Evolutionary conservation across 2,113 vertebrate species (phyloP).

Genomic region (Melanocharis versteri): DNA sequence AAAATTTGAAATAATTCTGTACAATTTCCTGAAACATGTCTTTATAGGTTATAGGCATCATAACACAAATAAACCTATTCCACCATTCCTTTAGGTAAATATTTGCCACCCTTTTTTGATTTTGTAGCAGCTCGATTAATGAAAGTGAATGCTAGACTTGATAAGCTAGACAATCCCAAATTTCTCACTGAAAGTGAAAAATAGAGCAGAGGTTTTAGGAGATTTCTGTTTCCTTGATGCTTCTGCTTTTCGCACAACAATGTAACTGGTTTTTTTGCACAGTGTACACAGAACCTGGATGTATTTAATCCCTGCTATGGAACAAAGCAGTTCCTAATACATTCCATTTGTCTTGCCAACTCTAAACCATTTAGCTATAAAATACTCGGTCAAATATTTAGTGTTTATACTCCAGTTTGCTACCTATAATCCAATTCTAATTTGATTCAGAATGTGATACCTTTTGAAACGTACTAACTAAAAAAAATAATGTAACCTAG

Average conservation of each 20-base stretch:
- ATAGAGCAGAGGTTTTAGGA: background rate
- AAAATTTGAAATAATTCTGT: background rate
- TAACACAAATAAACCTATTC: background rate
- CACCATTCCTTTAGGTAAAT: background rate
- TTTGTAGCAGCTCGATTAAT: background rate
- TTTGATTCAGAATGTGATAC: background rate
- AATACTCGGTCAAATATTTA: background rate
- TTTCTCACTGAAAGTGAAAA: background rate
- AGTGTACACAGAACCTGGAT: background rate
- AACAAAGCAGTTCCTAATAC: background rate
- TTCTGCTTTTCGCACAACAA: background rate
- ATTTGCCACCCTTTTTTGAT: background rate
- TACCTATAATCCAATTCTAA: background rate
- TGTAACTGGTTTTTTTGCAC: background rate
- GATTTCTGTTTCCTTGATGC: background rate
- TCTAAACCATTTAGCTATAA: background rate
- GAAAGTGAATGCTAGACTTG: background rate
- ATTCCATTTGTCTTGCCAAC: background rate
- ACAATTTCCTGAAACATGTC: background rate
- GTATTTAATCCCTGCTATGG: background rate
- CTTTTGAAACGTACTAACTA: background rate
- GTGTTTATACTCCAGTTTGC: background rate
- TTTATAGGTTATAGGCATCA: background rate
- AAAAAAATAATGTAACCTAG: background rate
- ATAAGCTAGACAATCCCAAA: background rate